phyloP scores from a whole-genome alignment of 2,888 invertebrate species.

The Esperia sulphurella region DNA sequence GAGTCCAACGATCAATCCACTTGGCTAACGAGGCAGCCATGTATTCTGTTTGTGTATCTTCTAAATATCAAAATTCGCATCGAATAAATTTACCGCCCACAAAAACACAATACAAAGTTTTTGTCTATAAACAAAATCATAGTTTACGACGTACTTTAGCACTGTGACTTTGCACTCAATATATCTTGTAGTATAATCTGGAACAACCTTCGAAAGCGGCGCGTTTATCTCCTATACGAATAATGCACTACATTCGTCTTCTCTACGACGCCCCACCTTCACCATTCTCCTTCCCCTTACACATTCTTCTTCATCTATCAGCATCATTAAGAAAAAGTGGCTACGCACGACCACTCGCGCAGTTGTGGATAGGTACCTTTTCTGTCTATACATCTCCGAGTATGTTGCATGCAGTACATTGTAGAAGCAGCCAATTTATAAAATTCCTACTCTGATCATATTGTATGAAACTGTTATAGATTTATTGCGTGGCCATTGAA shows the following conservation, averaged over 20 bases:
- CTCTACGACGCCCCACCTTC: constrained; percentile 35
- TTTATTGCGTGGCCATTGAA: too few species aligned
- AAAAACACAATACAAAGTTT: too few species aligned
- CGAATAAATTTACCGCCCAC: too few species aligned
- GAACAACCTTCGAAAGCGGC: constrained; percentile 55
- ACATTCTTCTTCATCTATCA: constrained; percentile 56
- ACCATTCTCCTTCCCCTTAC: constrained; percentile 49
- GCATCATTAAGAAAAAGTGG: constrained; percentile 40
- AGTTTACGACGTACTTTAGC: constrained; percentile 3
- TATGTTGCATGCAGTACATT: too few species aligned
- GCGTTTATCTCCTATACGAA: constrained; percentile 52
- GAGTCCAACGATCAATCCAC: too few species aligned
- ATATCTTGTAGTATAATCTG: constrained; percentile 51
- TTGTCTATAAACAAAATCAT: background rate
- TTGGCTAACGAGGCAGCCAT: too few species aligned
- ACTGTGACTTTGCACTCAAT: constrained; percentile 21
- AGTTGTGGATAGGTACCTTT: background rate
- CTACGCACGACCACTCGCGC: constrained; percentile 9
- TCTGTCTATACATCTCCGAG: too few species aligned
- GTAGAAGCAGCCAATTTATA: too few species aligned
- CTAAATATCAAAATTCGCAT: too few species aligned
- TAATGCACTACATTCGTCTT: constrained; percentile 65
- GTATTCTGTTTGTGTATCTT: too few species aligned
- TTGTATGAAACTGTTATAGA: too few species aligned
- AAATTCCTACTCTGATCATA: too few species aligned